Conservation (phyloP, 2,888 invertebrate genomes). For the Corbicula japonica region DNA sequence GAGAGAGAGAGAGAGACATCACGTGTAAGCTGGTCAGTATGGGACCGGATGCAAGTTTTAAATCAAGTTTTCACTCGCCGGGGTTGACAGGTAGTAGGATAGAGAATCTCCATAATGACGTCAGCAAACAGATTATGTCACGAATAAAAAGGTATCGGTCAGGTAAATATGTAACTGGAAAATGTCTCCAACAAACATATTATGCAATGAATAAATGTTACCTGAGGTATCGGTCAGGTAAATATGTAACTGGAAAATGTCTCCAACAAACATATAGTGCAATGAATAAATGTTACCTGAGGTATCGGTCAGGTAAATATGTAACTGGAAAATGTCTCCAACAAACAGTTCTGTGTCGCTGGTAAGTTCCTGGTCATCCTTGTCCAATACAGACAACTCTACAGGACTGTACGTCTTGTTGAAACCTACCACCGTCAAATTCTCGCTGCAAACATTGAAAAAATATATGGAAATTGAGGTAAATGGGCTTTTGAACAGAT, state of each 20-base stretch:
- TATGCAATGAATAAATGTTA: no score
- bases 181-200: no score
- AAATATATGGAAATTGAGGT: neutral
- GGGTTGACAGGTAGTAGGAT: no score
- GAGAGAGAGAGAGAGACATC: no score
- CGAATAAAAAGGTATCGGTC: no score
- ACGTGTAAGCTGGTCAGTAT: no score
- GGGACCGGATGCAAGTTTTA: no score
- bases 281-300: conserved; percentile 5
- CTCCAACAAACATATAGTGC: neutral
- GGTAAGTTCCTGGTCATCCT: neutral
- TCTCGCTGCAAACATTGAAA: conserved; percentile 5
- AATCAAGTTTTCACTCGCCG: no score
- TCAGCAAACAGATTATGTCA: no score
- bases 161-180: no score
- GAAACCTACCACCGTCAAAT: neutral
- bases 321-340: conserved; percentile 12
- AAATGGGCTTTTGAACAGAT: neutral
- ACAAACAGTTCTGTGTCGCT: conserved; percentile 10
- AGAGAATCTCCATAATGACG: no score
- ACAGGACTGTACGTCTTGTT: conserved; percentile 24
- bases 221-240: conserved; percentile 2
- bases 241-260: neutral
- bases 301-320: conserved; percentile 16
- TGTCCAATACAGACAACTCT: conserved; percentile 7